phyloP scores from a whole-genome alignment of 2,888 invertebrate species.

The Idaea straminata region DNA sequence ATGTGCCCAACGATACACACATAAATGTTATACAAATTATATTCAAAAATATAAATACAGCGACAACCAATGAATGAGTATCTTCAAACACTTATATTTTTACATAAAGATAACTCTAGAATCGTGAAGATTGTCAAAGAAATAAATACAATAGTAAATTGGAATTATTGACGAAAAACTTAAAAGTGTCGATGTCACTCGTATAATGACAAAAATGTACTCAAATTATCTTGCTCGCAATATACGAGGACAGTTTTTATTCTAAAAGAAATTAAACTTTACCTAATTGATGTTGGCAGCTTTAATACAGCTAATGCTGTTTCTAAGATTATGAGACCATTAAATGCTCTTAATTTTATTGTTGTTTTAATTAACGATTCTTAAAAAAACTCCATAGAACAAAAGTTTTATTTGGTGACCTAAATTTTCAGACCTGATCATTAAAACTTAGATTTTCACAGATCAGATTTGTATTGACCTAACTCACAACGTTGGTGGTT shows the following conservation, averaged over 20 bases:
- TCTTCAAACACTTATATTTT: not conserved
- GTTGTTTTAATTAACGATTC: not conserved
- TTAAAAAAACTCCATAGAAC: not conserved
- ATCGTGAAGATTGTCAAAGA: too few species aligned
- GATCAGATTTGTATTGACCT: too few species aligned
- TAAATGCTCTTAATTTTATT: not conserved
- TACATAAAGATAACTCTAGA: too few species aligned
- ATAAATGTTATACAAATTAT: conserved; percentile 60
- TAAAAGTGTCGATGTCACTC: not conserved
- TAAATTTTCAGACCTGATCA: not conserved
- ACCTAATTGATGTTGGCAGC: not conserved
- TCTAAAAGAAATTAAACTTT: not conserved
- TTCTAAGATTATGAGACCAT: not conserved
- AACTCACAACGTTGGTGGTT: too few species aligned
- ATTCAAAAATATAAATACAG: conserved; percentile 69
- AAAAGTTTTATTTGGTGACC: not conserved
- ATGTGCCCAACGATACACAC: conserved; percentile 63
- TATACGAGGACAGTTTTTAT: conserved; percentile 28
- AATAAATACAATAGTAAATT: not conserved
- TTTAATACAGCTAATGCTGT: not conserved
- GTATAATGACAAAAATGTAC: not conserved
- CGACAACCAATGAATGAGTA: conserved; percentile 36
- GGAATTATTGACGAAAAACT: not conserved
- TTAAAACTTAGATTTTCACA: not conserved
- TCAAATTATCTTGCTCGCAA: conserved; percentile 15